Conservation (phyloP, 2,797 vertebrate genomes). For the Selene dorsalis region DNA sequence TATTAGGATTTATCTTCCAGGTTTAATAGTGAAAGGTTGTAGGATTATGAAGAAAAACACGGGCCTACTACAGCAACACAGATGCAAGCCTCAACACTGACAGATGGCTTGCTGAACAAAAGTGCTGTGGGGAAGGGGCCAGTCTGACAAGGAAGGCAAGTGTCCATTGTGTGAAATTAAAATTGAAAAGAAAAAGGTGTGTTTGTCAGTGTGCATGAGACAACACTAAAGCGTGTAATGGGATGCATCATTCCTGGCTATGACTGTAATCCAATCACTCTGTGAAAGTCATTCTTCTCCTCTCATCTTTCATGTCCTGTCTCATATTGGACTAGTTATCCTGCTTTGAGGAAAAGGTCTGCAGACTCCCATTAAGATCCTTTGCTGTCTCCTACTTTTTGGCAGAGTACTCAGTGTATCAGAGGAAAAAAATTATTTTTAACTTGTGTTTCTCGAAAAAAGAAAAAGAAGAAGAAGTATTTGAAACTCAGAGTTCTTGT, state of each 20-base stretch:
- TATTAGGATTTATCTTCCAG: background rate
- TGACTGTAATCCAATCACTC: conserved; percentile 43
- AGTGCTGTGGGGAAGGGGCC: conserved; percentile 12
- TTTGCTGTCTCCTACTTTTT: background rate
- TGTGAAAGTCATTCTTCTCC: conserved; percentile 4
- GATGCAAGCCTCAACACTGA: conserved; percentile 2
- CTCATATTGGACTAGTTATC: conserved; percentile 9
- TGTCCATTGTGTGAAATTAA: background rate
- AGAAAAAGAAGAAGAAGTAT: background rate
- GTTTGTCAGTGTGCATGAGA: background rate
- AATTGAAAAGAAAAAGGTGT: conserved; percentile 1
- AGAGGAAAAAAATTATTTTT: background rate
- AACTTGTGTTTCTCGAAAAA: background rate
- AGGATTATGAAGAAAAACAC: background rate
- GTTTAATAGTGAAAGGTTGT: conserved; percentile 5
- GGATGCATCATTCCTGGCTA: conserved; percentile 18
- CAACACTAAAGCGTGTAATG: conserved; percentile 21
- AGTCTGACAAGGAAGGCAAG: conserved; percentile 18
- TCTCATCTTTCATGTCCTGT: conserved; percentile 7
- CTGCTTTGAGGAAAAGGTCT: conserved; percentile 10
- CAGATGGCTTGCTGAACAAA: conserved; percentile 31
- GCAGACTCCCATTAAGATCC: background rate
- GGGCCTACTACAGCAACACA: background rate
- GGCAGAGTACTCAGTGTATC: background rate
- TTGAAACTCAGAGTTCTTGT: background rate